These are phyloP conservation scores for Catostomus latipinnis DNA, from an alignment of 2,797 vertebrate species.

Conservation along the genomic window DNA sequence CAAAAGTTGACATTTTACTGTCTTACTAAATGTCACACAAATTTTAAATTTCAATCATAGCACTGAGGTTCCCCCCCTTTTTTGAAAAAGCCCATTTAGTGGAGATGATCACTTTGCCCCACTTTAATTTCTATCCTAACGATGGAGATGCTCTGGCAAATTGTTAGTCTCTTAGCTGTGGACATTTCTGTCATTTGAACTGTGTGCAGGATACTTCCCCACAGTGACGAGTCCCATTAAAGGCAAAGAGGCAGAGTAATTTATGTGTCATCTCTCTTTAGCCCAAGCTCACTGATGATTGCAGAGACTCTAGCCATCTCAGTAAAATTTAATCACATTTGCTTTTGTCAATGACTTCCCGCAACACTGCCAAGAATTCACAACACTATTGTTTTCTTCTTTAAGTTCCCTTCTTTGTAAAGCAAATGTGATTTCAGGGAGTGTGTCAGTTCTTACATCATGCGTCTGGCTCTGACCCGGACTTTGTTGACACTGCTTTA, in stretches of 20 bases:
- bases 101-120: conserved; percentile 65
- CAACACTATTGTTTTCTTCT: conserved; percentile 64
- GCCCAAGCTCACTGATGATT: conserved; percentile 74
- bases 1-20: conserved; percentile 19
- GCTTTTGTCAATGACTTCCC: conserved; percentile 79
- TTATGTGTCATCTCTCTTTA: conserved; percentile 83
- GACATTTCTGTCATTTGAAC: conserved; percentile 76
- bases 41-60: conserved; percentile 37
- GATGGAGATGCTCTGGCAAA: conserved; percentile 69
- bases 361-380: conserved; percentile 73
- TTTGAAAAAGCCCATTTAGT: conserved; percentile 38
- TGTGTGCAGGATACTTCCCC: conserved; percentile 74
- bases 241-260: conserved; percentile 79
- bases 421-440: conserved; percentile 73
- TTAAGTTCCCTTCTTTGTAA: conserved; percentile 57
- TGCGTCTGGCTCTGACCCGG: conserved; percentile 64
- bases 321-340: conserved; percentile 81
- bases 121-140: conserved; percentile 46
- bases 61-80: neutral
- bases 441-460: conserved; percentile 79
- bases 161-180: conserved; percentile 75
- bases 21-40: conserved; percentile 21
- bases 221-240: conserved; percentile 80
- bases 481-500: conserved; percentile 64
- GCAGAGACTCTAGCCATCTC: conserved; percentile 73